These are phyloP conservation scores for Caenorhabditis macrosperma DNA, from an alignment of 2,888 invertebrate species.

Conservation along the genomic window DNA sequence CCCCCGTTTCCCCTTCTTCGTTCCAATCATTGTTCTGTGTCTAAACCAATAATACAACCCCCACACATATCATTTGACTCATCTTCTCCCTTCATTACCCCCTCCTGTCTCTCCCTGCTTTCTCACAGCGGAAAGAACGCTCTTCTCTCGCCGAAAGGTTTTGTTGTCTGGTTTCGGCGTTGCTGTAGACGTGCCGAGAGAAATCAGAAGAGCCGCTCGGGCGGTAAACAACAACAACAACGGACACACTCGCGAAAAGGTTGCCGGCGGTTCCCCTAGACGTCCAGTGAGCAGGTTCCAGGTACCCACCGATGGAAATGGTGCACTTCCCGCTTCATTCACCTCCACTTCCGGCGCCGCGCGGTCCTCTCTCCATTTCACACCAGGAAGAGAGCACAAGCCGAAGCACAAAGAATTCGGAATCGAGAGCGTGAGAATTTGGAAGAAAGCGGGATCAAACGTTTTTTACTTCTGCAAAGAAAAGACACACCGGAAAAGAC, in stretches of 20 bases:
- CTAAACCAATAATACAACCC: too few relatives aligned
- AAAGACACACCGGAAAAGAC: not conserved
- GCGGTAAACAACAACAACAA: conserved; percentile 31
- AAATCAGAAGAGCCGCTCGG: conserved; percentile 5
- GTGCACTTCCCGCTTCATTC: conserved; percentile 5
- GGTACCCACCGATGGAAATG: conserved; percentile 6
- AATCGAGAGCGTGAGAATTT: not conserved
- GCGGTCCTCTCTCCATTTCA: not conserved
- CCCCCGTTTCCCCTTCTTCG: too few relatives aligned
- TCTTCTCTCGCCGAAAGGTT: conserved; percentile 7
- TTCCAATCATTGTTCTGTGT: too few relatives aligned
- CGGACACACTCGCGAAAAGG: conserved; percentile 6
- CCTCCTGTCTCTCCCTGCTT: too few relatives aligned
- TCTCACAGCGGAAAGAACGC: conserved; percentile 2
- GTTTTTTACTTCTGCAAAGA: not conserved
- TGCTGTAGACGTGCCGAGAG: conserved; percentile 6
- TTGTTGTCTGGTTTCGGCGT: conserved; percentile 18
- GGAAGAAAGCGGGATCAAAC: not conserved
- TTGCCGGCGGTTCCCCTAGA: conserved; percentile 8
- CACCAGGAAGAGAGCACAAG: not conserved
- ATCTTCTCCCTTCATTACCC: too few relatives aligned
- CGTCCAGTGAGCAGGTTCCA: conserved; percentile 6
- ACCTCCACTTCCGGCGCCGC: conserved; percentile 1
- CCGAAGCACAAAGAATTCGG: conserved; percentile 12
- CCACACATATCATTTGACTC: too few relatives aligned